Percentiles rank a stretch among this genome's conserved stretches.
Evolutionary conservation across 2,888 invertebrate genomes (phyloP).

Genomic region (Nudaria mundana): DNA sequence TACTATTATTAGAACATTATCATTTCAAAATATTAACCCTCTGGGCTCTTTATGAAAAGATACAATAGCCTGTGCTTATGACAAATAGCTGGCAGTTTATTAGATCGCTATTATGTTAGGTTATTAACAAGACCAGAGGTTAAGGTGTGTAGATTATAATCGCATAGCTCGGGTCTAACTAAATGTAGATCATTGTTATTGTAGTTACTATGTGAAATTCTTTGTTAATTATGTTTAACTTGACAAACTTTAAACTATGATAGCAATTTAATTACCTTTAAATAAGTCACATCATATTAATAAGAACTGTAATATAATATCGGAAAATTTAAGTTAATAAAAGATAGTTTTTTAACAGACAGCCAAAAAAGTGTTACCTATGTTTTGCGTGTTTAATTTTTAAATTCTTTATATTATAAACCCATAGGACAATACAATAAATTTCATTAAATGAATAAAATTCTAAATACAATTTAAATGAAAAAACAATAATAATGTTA

Average conservation of each 20-base stretch:
- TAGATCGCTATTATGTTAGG: conserved; percentile 18
- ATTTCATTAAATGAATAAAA: too few species aligned
- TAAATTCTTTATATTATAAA: too few species aligned
- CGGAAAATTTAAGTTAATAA: too few species aligned
- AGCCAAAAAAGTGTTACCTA: too few species aligned
- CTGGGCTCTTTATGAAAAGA: conserved; percentile 6
- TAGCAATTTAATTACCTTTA: too few species aligned
- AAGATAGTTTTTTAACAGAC: too few species aligned
- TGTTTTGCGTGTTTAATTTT: too few species aligned
- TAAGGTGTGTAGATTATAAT: conserved; percentile 28
- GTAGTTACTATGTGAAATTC: conserved; percentile 13
- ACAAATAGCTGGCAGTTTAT: conserved; percentile 20
- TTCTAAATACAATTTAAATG: too few species aligned
- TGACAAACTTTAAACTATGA: conserved; percentile 3
- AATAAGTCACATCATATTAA: too few species aligned
- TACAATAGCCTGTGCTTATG: conserved; percentile 8
- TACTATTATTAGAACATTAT: neutral
- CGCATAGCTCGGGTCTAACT: conserved; percentile 14
- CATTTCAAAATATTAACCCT: conserved; percentile 1
- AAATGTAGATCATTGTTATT: conserved; percentile 7
- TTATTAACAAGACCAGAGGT: conserved; percentile 22
- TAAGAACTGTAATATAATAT: too few species aligned
- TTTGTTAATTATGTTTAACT: neutral
- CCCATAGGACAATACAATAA: too few species aligned
- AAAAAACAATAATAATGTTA: too few species aligned